Base-by-base conservation (phyloP, 2,113 vertebrate species). In the Otolemur garnettii region DNA sequence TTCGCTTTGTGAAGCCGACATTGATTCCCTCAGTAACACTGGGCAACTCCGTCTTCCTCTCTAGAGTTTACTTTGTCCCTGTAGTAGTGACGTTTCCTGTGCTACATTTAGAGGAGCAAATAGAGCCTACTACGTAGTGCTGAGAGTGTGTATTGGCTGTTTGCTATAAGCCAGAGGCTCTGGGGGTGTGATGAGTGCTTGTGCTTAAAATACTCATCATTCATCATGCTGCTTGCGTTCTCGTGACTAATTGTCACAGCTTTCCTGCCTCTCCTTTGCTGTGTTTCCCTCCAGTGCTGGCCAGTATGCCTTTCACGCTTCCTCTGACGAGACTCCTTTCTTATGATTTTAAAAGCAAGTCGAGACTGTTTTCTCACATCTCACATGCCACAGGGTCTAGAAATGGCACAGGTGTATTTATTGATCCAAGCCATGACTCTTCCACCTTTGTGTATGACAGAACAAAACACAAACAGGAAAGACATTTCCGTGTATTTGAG, bases 351-450 rank as follows among this genome's bases (percentile, higher is more conserved):
- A 92, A 62, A 53, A 45, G 45, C 2, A 55, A 75, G 60, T 62
- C 66, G 42, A 77, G n/a, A 42, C 59, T 87, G 18, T 78, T 97
- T 81, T 95, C 18, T 93, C 57, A 75, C 21, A 75, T 77, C 13
- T 90, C 35, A 14, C 50, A 19, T 69, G 17, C 12, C 19, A 74
- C 74, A 30, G 12, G 33, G 42, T 90, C 62, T 71, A 90, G 15
- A 93, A 78, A 71, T 71, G 38, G 1, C 53, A 42, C 38, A 30
- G 4, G 10, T 85, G 57, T 71, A 35, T 42, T 75, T 77, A 64
- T 80, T 86, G 60, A 33, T 92, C 19, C 74, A 83, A 19, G 80
- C 24, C 4, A 38, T 85, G 11, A 87, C 45, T 94, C 45, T 19
- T 77, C 45, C 17, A 45, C 53, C 15, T 92, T 78, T 14, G 72